These are phyloP conservation scores for Grus americana DNA, from an alignment of 2,113 vertebrate species.

Conservation along the genomic window DNA sequence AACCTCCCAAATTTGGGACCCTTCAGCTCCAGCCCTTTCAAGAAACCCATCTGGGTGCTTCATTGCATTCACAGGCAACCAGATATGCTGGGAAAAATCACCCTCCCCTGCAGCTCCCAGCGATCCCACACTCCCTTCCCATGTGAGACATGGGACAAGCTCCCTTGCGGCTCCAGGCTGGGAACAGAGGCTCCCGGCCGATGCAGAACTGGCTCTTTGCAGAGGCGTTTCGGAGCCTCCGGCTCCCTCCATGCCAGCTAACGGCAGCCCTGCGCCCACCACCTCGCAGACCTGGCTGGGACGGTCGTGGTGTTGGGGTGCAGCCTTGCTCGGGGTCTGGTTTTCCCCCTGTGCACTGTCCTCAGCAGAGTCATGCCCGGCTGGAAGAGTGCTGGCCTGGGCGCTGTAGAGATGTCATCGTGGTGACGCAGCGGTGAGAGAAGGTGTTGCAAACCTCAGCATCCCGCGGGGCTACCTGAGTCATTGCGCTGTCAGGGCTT, in stretches of 20 bases:
- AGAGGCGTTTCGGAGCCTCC: background rate
- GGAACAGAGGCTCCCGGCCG: rapidly evolving
- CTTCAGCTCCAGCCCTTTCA: background rate
- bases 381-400: background rate
- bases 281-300: rapidly evolving
- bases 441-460: background rate
- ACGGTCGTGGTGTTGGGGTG: background rate
- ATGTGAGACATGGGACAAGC: rapidly evolving
- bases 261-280: background rate
- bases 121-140: background rate
- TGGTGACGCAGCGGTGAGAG: background rate
- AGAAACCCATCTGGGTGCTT: background rate
- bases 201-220: background rate
- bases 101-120: background rate
- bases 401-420: background rate
- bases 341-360: rapidly evolving
- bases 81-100: background rate
- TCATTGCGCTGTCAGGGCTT: background rate
- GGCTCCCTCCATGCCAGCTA: background rate
- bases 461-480: background rate
- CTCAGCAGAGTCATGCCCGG: background rate
- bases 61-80: background rate
- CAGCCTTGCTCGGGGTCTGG: background rate
- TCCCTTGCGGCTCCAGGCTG: rapidly evolving
- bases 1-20: background rate